Percentiles rank a stretch among this genome's conserved stretches.
phyloP scores from a whole-genome alignment of 2,113 vertebrate genomes.

The Clupea harengus region DNA sequence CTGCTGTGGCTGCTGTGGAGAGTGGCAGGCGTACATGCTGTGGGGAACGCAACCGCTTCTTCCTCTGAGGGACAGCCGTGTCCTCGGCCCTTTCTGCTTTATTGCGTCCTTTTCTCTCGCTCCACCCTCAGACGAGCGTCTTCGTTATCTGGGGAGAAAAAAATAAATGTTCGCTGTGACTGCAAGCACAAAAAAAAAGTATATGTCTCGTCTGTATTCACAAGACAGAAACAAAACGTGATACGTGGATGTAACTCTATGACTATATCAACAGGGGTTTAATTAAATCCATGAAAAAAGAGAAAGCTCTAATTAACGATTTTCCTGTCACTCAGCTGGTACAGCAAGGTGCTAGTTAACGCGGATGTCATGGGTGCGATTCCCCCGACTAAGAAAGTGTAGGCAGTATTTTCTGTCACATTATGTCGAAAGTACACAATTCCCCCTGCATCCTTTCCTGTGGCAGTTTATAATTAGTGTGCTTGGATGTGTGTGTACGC shows the following conservation, averaged over 20 bases:
- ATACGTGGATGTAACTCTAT: not conserved
- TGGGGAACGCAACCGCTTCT: conserved; percentile 36
- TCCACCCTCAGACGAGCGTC: conserved; percentile 33
- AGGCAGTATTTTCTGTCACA: not conserved
- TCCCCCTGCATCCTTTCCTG: not conserved
- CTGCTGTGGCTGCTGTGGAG: conserved; percentile 53
- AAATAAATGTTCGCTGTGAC: conserved; percentile 38
- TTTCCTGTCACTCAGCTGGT: not conserved
- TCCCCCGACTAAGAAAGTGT: not conserved
- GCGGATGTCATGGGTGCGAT: not conserved
- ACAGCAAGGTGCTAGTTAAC: not conserved
- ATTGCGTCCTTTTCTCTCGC: not conserved
- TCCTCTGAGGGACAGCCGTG: conserved; percentile 50
- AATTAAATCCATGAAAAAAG: not conserved
- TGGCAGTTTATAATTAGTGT: not conserved
- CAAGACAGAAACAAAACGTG: not conserved
- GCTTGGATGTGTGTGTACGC: not conserved
- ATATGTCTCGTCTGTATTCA: not conserved
- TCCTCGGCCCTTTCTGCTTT: not conserved
- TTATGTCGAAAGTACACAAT: not conserved
- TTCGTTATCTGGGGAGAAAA: conserved; percentile 58
- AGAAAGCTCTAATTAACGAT: not conserved
- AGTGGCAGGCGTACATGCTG: conserved; percentile 55
- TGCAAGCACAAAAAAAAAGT: not conserved
- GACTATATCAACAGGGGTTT: not conserved